phyloP scores from a whole-genome alignment of 2,113 vertebrate species.

The Myodes glareolus region DNA sequence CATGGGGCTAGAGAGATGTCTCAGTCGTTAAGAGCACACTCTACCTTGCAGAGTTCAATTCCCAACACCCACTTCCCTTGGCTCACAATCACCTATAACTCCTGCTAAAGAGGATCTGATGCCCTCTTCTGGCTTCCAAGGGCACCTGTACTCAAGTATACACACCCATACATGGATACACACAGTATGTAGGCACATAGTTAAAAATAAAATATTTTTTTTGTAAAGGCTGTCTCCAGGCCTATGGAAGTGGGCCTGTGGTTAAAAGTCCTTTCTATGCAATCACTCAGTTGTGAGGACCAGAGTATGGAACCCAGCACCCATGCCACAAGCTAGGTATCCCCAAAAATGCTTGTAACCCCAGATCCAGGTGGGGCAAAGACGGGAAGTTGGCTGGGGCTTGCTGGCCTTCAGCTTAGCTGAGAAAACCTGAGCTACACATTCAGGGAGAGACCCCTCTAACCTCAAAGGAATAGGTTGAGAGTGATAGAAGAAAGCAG shows the following conservation, averaged over 20 bases:
- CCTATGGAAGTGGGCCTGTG: background rate
- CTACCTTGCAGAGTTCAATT: background rate
- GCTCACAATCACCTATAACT: background rate
- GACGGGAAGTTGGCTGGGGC: background rate
- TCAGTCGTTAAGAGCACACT: background rate
- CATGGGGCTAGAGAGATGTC: background rate
- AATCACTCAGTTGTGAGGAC: background rate
- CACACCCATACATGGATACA: background rate
- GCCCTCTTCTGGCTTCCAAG: background rate
- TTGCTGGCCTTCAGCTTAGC: background rate
- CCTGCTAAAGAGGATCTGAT: too few species aligned
- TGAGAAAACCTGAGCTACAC: background rate
- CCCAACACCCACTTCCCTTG: background rate
- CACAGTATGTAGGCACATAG: background rate
- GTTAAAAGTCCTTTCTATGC: background rate
- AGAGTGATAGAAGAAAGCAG: background rate
- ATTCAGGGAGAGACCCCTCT: background rate
- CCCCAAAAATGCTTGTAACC: background rate
- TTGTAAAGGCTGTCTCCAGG: background rate
- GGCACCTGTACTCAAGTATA: background rate
- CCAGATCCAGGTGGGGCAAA: too few species aligned
- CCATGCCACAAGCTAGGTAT: background rate
- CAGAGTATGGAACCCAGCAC: background rate
- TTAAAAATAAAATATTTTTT: background rate
- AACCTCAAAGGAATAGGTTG: background rate